Evolutionary conservation across 2,797 vertebrate species (phyloP).

Genomic region (Austrolebias charrua): DNA sequence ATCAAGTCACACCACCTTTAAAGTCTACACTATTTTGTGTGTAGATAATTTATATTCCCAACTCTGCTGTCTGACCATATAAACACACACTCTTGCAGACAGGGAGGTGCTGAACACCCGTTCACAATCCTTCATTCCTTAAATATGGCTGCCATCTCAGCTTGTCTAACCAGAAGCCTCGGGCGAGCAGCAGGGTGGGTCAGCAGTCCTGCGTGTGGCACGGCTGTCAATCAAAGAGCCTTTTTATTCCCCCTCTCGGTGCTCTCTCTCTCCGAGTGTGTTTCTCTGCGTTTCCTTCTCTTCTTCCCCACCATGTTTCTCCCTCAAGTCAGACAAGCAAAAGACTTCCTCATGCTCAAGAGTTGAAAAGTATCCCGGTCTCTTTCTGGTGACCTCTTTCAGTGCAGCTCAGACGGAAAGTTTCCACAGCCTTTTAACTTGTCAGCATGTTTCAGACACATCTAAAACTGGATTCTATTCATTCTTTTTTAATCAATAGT

Average conservation of each 20-base stretch:
- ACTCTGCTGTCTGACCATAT: neutral
- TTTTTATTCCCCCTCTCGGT: conserved; percentile 44
- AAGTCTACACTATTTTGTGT: too few species aligned
- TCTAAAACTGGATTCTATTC: neutral
- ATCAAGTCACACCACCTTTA: too few species aligned
- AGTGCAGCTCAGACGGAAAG: neutral
- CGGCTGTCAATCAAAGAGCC: conserved; percentile 64
- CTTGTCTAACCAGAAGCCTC: conserved; percentile 54
- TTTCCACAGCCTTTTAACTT: neutral
- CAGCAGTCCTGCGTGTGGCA: conserved; percentile 65
- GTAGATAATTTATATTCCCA: too few species aligned
- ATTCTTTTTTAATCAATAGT: neutral
- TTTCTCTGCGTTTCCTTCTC: conserved; percentile 50
- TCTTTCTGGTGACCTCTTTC: conserved; percentile 24
- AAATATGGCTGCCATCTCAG: conserved; percentile 54
- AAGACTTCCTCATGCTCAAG: conserved; percentile 52
- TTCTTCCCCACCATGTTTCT: conserved; percentile 12
- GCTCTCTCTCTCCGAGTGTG: conserved; percentile 41
- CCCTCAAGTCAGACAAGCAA: conserved; percentile 57
- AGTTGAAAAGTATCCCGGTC: conserved; percentile 24
- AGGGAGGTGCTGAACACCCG: conserved; percentile 24
- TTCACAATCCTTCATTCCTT: conserved; percentile 54
- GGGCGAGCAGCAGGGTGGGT: conserved; percentile 46
- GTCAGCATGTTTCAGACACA: neutral
- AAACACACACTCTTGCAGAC: neutral